Evolutionary conservation across 2,797 vertebrate genomes (phyloP).

Genomic region (Austrolebias charrua): DNA sequence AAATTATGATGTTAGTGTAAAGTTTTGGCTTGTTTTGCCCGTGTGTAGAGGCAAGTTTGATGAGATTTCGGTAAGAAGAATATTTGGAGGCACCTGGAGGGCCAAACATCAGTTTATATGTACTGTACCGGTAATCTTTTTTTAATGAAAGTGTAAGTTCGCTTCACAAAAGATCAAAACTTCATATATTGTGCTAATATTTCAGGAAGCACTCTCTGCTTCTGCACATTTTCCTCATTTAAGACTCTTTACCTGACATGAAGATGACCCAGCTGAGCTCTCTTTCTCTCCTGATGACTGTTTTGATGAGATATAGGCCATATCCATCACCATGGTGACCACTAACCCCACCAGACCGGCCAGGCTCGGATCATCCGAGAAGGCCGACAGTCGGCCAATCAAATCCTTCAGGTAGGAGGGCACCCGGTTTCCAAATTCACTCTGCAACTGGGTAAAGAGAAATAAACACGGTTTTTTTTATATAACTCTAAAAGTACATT

Average conservation of each 20-base stretch:
- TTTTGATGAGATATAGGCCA: conserved; percentile 56
- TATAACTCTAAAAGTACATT: too few species aligned
- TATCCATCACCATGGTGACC: conserved; percentile 73
- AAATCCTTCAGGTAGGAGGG: conserved; percentile 75
- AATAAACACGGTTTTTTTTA: neutral
- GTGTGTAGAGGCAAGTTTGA: too few species aligned
- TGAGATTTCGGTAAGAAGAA: too few species aligned
- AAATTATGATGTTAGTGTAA: too few species aligned
- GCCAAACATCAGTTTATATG: too few species aligned
- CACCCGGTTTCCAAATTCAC: conserved; percentile 54
- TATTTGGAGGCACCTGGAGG: too few species aligned
- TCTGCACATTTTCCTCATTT: neutral
- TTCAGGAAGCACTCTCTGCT: conserved; percentile 1
- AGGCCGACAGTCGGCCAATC: conserved; percentile 64
- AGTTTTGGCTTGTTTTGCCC: too few species aligned
- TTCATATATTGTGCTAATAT: neutral
- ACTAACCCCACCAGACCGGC: conserved; percentile 68
- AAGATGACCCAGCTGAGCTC: conserved; percentile 43
- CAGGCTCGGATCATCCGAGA: conserved; percentile 72
- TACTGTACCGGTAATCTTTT: too few species aligned
- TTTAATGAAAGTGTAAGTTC: too few species aligned
- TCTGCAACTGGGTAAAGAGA: conserved; percentile 53
- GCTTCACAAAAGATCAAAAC: too few species aligned
- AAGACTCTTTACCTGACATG: conserved; percentile 53
- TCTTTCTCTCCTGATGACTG: conserved; percentile 33